A percentile compares a stretch with the other conserved stretches of the same genome.
phyloP scores from a whole-genome alignment of 2,888 invertebrate species.

The Lepidochrysops patricia region DNA sequence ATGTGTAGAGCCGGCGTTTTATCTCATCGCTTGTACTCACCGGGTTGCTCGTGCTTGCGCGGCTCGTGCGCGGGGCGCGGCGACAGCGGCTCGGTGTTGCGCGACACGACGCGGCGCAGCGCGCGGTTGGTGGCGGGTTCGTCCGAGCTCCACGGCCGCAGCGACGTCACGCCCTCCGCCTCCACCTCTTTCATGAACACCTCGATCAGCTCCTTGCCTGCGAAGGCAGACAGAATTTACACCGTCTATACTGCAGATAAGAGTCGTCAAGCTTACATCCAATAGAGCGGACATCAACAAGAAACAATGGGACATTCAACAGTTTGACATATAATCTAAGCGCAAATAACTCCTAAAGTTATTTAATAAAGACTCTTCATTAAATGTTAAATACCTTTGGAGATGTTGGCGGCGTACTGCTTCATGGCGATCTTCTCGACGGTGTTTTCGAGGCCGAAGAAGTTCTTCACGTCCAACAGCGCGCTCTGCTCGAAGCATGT shows the following conservation, averaged over 20 bases:
- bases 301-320: too few relatives aligned
- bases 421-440: conserved; percentile 97
- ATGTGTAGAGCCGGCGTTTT: too few relatives aligned
- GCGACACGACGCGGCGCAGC: conserved; percentile 45
- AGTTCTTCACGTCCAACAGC: conserved; percentile 92
- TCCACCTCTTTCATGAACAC: conserved; percentile 86
- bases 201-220: conserved; percentile 96
- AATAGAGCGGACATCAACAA: too few relatives aligned
- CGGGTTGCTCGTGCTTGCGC: conserved; percentile 36
- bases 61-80: conserved; percentile 33
- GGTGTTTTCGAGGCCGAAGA: conserved; percentile 94
- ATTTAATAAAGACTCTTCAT: too few relatives aligned
- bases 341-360: too few relatives aligned
- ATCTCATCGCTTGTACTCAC: too few relatives aligned
- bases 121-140: conserved; percentile 39
- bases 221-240: conserved; percentile 22
- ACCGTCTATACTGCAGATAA: too few relatives aligned
- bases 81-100: conserved; percentile 49
- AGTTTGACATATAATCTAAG: too few relatives aligned
- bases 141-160: conserved; percentile 75
- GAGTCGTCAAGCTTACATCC: too few relatives aligned
- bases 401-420: conserved; percentile 91
- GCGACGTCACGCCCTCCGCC: conserved; percentile 81
- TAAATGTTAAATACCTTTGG: conserved; percentile 75
- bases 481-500: conserved; percentile 97